Conservation (phyloP, 2,888 invertebrate genomes). For the Volucella zonaria region DNA sequence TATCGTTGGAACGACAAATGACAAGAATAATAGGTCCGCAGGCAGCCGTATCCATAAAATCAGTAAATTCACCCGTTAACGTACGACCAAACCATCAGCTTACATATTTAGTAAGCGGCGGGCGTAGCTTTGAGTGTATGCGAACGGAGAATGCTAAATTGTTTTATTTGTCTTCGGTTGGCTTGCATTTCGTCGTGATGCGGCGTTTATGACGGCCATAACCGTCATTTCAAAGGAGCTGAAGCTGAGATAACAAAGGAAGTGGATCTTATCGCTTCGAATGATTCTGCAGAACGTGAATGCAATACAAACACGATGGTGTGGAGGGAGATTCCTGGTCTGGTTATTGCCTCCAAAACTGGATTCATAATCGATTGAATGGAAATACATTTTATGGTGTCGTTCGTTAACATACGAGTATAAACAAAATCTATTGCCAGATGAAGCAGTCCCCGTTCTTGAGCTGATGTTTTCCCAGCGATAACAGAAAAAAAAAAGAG, state of each 20-base stretch:
- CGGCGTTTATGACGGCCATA: slow-evolving; percentile 44
- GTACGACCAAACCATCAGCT: neutral
- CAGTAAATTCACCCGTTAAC: slow-evolving; percentile 32
- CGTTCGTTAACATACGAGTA: too few species aligned
- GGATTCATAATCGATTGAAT: neutral
- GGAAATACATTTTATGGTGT: too few species aligned
- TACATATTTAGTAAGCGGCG: slow-evolving; percentile 43
- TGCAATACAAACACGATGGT: neutral
- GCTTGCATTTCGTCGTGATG: slow-evolving; percentile 12
- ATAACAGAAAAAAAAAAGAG: too few species aligned
- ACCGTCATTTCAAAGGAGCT: slow-evolving; percentile 44
- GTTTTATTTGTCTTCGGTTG: slow-evolving; percentile 17
- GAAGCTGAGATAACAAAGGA: slow-evolving; percentile 40
- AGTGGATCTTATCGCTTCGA: slow-evolving; percentile 6
- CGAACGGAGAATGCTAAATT: slow-evolving; percentile 56
- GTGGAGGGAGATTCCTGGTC: neutral
- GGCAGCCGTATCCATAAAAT: neutral
- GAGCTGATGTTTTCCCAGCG: neutral
- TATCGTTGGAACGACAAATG: slow-evolving; percentile 56
- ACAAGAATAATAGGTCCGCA: slow-evolving; percentile 53
- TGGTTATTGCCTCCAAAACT: neutral
- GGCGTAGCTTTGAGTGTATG: slow-evolving; percentile 25
- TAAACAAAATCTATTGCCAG: too few species aligned
- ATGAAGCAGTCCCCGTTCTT: neutral
- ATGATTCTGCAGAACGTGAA: neutral